Percentiles rank a stretch among this genome's conserved stretches.
phyloP scores from a whole-genome alignment of 2,888 invertebrate species.

The Torymus auratus region DNA sequence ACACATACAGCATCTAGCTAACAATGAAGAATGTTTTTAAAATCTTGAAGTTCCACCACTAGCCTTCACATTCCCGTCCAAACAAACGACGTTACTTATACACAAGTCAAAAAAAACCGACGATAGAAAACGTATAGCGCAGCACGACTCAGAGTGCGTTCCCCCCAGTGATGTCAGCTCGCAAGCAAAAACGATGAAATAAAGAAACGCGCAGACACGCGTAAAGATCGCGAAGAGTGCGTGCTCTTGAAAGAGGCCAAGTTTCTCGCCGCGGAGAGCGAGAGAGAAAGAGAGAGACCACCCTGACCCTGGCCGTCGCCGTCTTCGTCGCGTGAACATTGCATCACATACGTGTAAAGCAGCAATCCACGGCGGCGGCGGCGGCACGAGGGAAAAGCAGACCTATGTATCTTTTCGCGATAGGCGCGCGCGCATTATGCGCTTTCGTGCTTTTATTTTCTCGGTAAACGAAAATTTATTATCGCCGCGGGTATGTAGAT shows the following conservation, averaged over 20 bases:
- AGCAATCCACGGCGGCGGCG: not conserved
- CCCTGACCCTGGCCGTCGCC: conserved; percentile 48
- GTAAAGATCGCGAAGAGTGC: not conserved
- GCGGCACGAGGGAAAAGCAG: conserved; percentile 1
- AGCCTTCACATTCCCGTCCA: no score
- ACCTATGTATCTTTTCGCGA: not conserved
- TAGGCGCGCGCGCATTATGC: conserved; percentile 8
- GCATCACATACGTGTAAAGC: conserved; percentile 31
- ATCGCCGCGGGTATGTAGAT: conserved; percentile 23
- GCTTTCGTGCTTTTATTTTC: conserved; percentile 21
- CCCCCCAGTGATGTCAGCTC: no score
- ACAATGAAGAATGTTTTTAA: no score
- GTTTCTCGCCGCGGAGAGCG: not conserved
- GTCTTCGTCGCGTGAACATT: conserved; percentile 5
- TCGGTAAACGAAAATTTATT: conserved; percentile 27
- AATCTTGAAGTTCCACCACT: no score
- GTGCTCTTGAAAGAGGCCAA: conserved; percentile 34
- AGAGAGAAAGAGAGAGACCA: conserved; percentile 26
- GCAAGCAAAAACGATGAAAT: not conserved
- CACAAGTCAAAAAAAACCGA: no score
- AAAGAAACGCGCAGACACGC: not conserved
- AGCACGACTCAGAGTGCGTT: no score
- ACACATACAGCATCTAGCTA: no score
- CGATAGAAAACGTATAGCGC: no score
- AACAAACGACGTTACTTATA: no score